phyloP scores from a whole-genome alignment of 2,113 vertebrate genomes.

The Microcebus jonahi region DNA sequence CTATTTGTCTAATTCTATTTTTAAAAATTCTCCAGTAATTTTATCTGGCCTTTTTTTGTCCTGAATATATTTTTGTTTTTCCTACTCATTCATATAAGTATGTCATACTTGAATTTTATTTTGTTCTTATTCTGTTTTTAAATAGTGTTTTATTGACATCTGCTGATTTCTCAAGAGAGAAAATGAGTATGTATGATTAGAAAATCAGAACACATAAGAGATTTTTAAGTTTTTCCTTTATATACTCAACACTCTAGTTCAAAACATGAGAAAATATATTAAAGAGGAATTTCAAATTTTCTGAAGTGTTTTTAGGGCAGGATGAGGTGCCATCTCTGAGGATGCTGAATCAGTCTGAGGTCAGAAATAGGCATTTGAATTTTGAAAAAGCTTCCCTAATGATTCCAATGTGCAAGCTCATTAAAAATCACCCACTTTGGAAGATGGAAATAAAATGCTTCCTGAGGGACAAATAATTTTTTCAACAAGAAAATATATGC shows the following conservation, averaged over 20 bases:
- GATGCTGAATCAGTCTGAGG: neutral
- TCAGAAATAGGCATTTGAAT: neutral
- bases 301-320: neutral
- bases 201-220: neutral
- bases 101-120: constrained; percentile 12
- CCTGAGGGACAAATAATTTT: neutral
- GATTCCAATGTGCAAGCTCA: neutral
- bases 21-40: neutral
- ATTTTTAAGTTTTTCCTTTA: constrained; percentile 32
- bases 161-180: neutral
- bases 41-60: neutral
- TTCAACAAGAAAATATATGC: neutral
- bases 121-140: constrained; percentile 20
- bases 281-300: constrained; percentile 15
- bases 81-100: neutral
- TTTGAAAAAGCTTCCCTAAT: constrained; percentile 33
- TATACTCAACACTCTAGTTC: neutral
- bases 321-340: neutral
- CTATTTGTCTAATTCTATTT: neutral
- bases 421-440: constrained; percentile 9
- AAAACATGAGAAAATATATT: constrained; percentile 8
- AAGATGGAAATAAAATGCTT: constrained; percentile 7
- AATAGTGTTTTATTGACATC: neutral
- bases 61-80: constrained; percentile 10
- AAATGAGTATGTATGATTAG: neutral